phyloP scores from a whole-genome alignment of 2,888 invertebrate genomes.

The Sclerodermus sp. region DNA sequence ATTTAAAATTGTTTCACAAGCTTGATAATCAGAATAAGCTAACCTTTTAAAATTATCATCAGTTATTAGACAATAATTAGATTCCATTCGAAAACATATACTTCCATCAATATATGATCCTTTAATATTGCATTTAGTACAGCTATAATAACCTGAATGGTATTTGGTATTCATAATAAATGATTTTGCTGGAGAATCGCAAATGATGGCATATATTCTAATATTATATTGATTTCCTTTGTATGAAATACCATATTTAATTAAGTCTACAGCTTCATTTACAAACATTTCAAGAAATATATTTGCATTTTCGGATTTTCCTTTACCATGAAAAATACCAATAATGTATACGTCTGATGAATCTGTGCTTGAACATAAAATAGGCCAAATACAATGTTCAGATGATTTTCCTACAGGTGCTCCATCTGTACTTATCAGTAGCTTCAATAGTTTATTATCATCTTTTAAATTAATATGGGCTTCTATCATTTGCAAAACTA shows the following conservation, averaged over 20 bases:
- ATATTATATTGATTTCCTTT: constrained; percentile 8
- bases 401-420: no score
- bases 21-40: constrained; percentile 15
- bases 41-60: constrained; percentile 19
- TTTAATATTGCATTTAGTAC: constrained; percentile 22
- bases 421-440: neutral
- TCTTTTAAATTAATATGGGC: no score
- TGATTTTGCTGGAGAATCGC: constrained; percentile 28
- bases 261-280: no score
- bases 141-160: constrained; percentile 21
- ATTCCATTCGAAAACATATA: constrained; percentile 13
- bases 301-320: constrained; percentile 20
- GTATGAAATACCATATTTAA: constrained; percentile 7
- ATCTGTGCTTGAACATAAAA: neutral
- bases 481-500: no score
- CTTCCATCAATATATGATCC: constrained; percentile 17
- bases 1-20: constrained; percentile 9
- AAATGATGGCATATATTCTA: constrained; percentile 17
- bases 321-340: constrained; percentile 21
- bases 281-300: constrained; percentile 14
- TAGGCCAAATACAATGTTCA: no score
- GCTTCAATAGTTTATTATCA: neutral
- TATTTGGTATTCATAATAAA: constrained; percentile 19
- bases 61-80: constrained; percentile 13
- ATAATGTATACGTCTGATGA: constrained; percentile 6